Base-by-base conservation (phyloP, 2,113 vertebrate genomes). In the Perognathus longimembris region DNA sequence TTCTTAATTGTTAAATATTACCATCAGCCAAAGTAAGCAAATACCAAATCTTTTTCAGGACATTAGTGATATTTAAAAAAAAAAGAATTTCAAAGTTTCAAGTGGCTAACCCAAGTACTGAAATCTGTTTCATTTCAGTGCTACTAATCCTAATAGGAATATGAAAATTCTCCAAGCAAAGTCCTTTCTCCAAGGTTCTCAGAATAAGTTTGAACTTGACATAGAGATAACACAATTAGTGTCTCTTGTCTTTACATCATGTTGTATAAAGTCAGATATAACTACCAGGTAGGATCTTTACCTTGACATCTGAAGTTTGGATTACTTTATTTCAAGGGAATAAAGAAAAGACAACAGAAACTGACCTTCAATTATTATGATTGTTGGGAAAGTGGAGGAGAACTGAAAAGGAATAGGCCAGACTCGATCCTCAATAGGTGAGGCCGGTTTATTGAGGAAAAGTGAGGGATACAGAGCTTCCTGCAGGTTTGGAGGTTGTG, bases 1-100 rank as follows among this genome's bases (percentile, higher is more conserved):
- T 87, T 92, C n/a, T 94, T 77, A 95, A 71, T 91, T 90, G 59
- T 93, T 88, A 28, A 90, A 7, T 77, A 71, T 71, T 77, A 21
- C 6, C 26, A 21, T 5, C 26, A 85, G 67, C 10, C 20, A 84
- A 83, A 92, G 78, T 89, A 79, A 90, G 59, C 64, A 94, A 95
- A 95, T 70, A 57, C 75, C 75, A 96, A 83, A 45, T 89, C 17
- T 91, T 26, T 90, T 7, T 92, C 67, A 81, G 63, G 38, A 81
- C 36, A 77, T 74, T 30, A 63, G 64, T 64, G 38, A 93, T n/a
- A n/a, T 70, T 54, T 17, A 54, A 12, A 45, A 8, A 71, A 67
- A 67, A 71, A 91, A 30, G 1, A 59, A 89, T 78, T 45, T 90
- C 42, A 90, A 63, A 86, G 30, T 7, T 17, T 26, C 26, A 80